Conservation (phyloP, 1,140 invertebrate species). For the Camponotus floridanus region DNA sequence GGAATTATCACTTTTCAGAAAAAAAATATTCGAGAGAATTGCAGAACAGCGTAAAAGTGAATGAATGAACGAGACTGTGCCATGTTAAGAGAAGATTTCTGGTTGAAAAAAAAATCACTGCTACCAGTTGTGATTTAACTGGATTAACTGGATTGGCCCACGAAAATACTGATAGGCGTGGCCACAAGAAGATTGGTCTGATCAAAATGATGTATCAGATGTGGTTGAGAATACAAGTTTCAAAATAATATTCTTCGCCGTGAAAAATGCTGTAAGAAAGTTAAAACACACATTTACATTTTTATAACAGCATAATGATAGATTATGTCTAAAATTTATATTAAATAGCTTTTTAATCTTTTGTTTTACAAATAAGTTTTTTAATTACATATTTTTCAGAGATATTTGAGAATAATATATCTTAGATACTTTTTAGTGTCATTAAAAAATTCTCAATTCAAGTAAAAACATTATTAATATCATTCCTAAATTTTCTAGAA, state of each 20-base stretch:
- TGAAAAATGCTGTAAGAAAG: background rate
- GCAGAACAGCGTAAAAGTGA: constrained; percentile 64
- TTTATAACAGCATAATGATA: background rate
- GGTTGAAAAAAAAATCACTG: constrained; percentile 71
- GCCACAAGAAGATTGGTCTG: constrained; percentile 75
- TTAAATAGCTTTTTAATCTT: background rate
- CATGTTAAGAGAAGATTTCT: constrained; percentile 70
- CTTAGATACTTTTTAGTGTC: too few relatives aligned
- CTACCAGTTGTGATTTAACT: constrained; percentile 66
- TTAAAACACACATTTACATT: background rate
- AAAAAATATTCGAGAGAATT: constrained; percentile 6
- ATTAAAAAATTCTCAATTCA: too few relatives aligned
- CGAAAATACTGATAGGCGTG: constrained; percentile 76
- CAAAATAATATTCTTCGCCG: constrained; percentile 5
- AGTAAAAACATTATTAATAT: too few relatives aligned
- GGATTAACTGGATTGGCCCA: constrained; percentile 74
- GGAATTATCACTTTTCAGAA: background rate
- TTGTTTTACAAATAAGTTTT: background rate
- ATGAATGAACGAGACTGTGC: constrained; percentile 59
- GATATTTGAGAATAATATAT: background rate
- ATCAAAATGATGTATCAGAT: constrained; percentile 71
- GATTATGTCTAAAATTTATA: background rate
- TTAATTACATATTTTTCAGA: background rate
- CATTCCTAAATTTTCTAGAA: too few relatives aligned
- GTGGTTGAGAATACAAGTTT: constrained; percentile 26